Percentiles rank a stretch among this genome's conserved stretches.
phyloP scores from a whole-genome alignment of 2,888 invertebrate genomes.

The Meiosimyza platycephala region DNA sequence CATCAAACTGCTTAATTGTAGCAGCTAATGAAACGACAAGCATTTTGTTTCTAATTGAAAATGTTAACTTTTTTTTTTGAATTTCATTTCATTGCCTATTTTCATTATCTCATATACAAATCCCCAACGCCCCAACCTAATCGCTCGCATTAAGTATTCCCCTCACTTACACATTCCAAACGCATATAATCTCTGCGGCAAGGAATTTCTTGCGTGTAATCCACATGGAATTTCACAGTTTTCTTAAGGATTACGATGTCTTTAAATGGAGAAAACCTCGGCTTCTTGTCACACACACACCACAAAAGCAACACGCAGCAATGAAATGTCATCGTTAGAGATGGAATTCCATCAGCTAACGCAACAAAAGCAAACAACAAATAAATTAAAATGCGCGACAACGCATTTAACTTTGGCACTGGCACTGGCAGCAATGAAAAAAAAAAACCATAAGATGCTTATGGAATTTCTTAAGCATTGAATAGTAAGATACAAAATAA shows the following conservation, averaged over 20 bases:
- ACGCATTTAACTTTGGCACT: constrained; percentile 41
- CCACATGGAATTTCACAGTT: constrained; percentile 56
- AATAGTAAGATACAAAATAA: constrained; percentile 13
- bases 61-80: too few relatives aligned
- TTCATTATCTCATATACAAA: too few relatives aligned
- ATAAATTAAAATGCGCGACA: constrained; percentile 63
- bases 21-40: neutral
- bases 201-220: constrained; percentile 46
- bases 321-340: constrained; percentile 39
- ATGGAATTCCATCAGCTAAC: constrained; percentile 32
- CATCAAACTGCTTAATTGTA: neutral
- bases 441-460: neutral
- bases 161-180: constrained; percentile 49
- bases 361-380: constrained; percentile 50
- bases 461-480: constrained; percentile 4
- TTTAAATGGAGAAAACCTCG: constrained; percentile 49
- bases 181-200: constrained; percentile 55
- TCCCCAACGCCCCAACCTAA: too few relatives aligned
- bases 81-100: too few relatives aligned
- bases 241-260: constrained; percentile 50
- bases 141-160: neutral
- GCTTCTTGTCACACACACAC: constrained; percentile 39
- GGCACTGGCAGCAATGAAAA: neutral
- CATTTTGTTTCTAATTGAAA: too few relatives aligned
- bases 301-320: constrained; percentile 43